phyloP scores from a whole-genome alignment of 2,888 invertebrate genomes.

The Apamea crenata region DNA sequence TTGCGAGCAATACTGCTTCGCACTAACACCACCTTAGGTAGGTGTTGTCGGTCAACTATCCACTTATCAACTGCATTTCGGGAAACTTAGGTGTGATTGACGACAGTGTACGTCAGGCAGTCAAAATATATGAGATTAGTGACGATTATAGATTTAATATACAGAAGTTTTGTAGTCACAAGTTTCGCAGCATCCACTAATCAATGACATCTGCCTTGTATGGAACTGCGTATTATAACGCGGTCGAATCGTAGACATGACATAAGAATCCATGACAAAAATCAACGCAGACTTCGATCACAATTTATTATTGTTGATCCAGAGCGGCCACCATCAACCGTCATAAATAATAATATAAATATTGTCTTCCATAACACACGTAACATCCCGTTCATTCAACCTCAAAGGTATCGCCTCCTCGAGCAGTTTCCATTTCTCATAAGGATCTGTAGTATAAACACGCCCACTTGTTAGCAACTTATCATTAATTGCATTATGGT shows the following conservation, averaged over 20 bases:
- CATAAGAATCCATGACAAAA: slow-evolving; percentile 5
- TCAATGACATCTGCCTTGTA: neutral
- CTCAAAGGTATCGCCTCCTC: slow-evolving; percentile 22
- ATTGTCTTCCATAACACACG: slow-evolving; percentile 22
- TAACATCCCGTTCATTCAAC: slow-evolving; percentile 53
- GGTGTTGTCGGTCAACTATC: neutral
- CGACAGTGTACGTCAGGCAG: too few relatives aligned
- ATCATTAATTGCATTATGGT: slow-evolving; percentile 52
- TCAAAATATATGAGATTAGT: too few relatives aligned
- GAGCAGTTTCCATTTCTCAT: slow-evolving; percentile 41
- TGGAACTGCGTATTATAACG: neutral
- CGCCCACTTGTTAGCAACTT: slow-evolving; percentile 56
- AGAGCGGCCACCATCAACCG: slow-evolving; percentile 18
- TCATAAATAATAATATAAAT: slow-evolving; percentile 34
- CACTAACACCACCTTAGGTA: too few relatives aligned
- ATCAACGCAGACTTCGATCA: neutral
- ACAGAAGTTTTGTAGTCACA: too few relatives aligned
- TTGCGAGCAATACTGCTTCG: too few relatives aligned
- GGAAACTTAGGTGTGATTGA: slow-evolving; percentile 1
- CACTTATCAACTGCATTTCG: slow-evolving; percentile 3
- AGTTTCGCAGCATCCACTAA: neutral
- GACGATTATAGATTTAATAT: too few relatives aligned
- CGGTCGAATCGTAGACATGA: neutral
- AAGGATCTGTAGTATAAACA: slow-evolving; percentile 28
- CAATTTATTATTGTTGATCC: slow-evolving; percentile 31